Percentiles rank a stretch among this genome's conserved stretches.
Conservation (phyloP, 2,888 invertebrate genomes). For the Drosophila setosimentum region DNA sequence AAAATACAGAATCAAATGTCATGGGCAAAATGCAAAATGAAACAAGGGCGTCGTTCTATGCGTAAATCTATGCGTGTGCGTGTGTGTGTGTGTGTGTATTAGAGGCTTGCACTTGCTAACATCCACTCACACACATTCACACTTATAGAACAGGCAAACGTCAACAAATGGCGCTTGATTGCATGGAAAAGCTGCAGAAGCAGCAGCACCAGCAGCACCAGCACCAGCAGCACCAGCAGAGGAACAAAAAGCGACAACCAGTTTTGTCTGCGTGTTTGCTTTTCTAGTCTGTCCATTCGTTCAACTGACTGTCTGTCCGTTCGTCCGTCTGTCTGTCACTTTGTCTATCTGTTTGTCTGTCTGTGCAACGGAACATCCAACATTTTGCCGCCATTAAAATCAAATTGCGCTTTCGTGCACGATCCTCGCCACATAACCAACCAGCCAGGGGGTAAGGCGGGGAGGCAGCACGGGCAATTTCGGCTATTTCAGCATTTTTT, state of each 20-base stretch:
- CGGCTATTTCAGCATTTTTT: conserved; percentile 74
- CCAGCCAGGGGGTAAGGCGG: conserved; percentile 1
- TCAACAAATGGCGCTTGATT: conserved; percentile 77
- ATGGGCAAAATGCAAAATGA: conserved; percentile 35
- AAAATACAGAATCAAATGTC: conserved; percentile 30
- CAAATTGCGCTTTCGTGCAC: conserved; percentile 79
- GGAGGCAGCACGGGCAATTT: conserved; percentile 38
- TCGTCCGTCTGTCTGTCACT: conserved; percentile 9
- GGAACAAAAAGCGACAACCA: conserved; percentile 18
- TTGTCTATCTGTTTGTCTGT: conserved; percentile 12
- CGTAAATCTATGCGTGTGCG: not conserved
- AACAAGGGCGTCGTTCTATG: conserved; percentile 15
- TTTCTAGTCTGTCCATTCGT: conserved; percentile 19
- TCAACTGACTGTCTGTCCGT: not conserved
- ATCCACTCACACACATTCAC: conserved; percentile 31
- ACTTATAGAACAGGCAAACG: conserved; percentile 50
- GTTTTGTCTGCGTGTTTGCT: conserved; percentile 47
- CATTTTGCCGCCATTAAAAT: conserved; percentile 81
- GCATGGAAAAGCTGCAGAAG: conserved; percentile 55
- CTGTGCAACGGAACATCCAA: conserved; percentile 68
- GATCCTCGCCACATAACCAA: conserved; percentile 29
- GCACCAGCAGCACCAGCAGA: conserved; percentile 3
- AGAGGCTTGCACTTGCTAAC: conserved; percentile 30
- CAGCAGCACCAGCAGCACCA: conserved; percentile 15
- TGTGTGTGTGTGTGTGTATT: conserved; percentile 9